These are phyloP conservation scores for Pagrus major DNA, from an alignment of 2,113 vertebrate species.

Conservation along the genomic window DNA sequence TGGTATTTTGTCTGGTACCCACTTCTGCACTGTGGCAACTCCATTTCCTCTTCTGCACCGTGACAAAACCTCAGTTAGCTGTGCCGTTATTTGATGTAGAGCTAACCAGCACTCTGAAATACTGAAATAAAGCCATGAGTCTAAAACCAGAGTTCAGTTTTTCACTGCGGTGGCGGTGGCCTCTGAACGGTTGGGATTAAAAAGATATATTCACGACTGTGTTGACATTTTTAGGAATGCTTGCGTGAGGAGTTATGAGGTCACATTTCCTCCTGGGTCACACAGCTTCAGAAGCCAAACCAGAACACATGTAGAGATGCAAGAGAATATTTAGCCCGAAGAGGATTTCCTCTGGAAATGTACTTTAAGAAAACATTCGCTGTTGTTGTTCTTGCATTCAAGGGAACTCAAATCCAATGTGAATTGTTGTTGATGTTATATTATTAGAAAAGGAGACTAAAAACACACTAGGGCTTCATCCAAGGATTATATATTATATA, in stretches of 20 bases:
- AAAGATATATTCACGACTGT: constrained; percentile 5
- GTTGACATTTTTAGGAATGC: constrained; percentile 7
- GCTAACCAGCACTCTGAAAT: neutral
- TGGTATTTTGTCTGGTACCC: neutral
- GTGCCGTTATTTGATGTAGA: neutral
- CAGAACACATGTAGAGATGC: constrained; percentile 3
- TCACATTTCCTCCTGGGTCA: constrained; percentile 17
- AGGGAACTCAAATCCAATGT: neutral
- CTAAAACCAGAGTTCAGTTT: constrained; percentile 1
- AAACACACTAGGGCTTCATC: neutral
- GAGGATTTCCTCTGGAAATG: constrained; percentile 3
- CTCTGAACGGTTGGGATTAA: neutral
- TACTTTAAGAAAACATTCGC: neutral
- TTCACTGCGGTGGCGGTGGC: neutral
- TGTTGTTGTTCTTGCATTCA: neutral
- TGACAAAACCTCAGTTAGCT: constrained; percentile 8
- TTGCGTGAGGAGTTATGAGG: neutral
- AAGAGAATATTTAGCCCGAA: neutral
- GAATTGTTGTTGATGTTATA: neutral
- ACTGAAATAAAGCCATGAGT: constrained; percentile 30
- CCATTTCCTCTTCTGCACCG: constrained; percentile 17
- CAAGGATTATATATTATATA: neutral
- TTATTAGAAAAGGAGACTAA: neutral
- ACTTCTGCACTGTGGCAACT: constrained; percentile 5
- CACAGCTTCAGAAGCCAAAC: constrained; percentile 35